Evolutionary conservation across 1,140 invertebrate genomes (phyloP).

Genomic region (Cecropterus lyciades): DNA sequence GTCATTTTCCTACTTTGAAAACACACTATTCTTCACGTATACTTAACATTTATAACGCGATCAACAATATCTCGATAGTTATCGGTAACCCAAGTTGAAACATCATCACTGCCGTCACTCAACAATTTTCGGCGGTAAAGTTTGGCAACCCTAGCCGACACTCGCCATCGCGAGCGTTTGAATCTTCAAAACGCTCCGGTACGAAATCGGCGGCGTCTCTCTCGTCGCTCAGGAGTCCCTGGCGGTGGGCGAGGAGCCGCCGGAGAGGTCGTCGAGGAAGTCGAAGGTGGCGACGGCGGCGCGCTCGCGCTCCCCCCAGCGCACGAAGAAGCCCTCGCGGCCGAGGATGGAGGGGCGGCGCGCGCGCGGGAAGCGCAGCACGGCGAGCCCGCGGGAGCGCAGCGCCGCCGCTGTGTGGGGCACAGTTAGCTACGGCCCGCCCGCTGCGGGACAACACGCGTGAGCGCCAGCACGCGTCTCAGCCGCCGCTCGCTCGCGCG

Average conservation of each 20-base stretch:
- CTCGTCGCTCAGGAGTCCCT: slow-evolving; percentile 63
- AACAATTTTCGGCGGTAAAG: too few relatives aligned
- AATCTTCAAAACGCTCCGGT: too few relatives aligned
- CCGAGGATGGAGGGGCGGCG: slow-evolving; percentile 89
- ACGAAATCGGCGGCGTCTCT: too few relatives aligned
- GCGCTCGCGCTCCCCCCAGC: slow-evolving; percentile 90
- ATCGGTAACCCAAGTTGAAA: neutral
- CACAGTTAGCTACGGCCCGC: slow-evolving; percentile 64
- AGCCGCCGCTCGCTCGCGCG: slow-evolving; percentile 71
- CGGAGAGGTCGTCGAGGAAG: slow-evolving; percentile 89
- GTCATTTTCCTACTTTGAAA: too few relatives aligned
- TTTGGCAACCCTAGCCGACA: neutral
- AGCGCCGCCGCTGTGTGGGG: slow-evolving; percentile 73
- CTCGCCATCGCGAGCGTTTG: too few relatives aligned
- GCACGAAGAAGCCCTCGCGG: slow-evolving; percentile 89
- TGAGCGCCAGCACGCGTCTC: slow-evolving; percentile 75
- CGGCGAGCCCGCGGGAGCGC: slow-evolving; percentile 72
- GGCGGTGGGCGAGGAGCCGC: slow-evolving; percentile 83
- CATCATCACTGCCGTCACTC: too few relatives aligned
- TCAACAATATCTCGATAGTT: too few relatives aligned
- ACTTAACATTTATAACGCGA: too few relatives aligned
- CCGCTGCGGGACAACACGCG: slow-evolving; percentile 83
- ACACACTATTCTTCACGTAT: too few relatives aligned
- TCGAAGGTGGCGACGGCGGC: slow-evolving; percentile 92
- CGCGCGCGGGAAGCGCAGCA: slow-evolving; percentile 77